These are phyloP conservation scores for Hyalella azteca DNA, from an alignment of 2,888 invertebrate genomes.

Conservation along the genomic window DNA sequence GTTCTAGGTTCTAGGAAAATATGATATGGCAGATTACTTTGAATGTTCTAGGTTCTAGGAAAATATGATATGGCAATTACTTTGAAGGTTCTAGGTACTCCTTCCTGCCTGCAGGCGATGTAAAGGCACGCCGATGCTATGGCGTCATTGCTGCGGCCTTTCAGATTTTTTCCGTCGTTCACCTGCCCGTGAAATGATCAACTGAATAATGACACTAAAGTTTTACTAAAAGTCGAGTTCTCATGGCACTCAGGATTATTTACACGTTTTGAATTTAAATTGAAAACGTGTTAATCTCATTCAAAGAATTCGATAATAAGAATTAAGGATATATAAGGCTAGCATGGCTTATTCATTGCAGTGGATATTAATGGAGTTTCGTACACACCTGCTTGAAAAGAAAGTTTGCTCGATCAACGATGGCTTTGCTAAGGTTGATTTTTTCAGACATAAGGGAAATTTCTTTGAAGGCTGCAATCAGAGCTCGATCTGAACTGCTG, in stretches of 20 bases:
- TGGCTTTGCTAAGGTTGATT: slow-evolving; percentile 94
- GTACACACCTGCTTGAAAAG: slow-evolving; percentile 91
- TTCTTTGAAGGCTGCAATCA: slow-evolving; percentile 95
- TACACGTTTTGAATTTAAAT: too few relatives aligned
- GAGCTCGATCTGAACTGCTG: slow-evolving; percentile 92
- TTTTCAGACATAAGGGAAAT: slow-evolving; percentile 98
- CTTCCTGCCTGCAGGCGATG: slow-evolving; percentile 98
- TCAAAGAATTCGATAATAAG: background rate
- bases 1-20: too few relatives aligned
- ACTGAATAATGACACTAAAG: too few relatives aligned
- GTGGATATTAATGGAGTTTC: slow-evolving; percentile 20
- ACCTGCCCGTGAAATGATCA: too few relatives aligned
- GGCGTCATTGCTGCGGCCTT: slow-evolving; percentile 95
- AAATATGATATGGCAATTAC: too few relatives aligned
- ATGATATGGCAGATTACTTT: too few relatives aligned
- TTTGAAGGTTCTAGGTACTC: slow-evolving; percentile 97
- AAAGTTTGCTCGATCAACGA: slow-evolving; percentile 94
- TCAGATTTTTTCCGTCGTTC: slow-evolving; percentile 92
- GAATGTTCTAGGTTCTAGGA: too few relatives aligned
- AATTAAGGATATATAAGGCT: background rate
- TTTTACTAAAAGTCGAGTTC: too few relatives aligned
- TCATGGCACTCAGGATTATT: too few relatives aligned
- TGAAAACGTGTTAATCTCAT: too few relatives aligned
- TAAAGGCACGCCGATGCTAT: slow-evolving; percentile 98
- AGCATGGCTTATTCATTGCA: background rate